Percentiles rank a stretch among this genome's conserved stretches.
These are phyloP conservation scores for Schizopygopsis malacanthus DNA, from an alignment of 2,797 vertebrate species.

Conservation along the genomic window DNA sequence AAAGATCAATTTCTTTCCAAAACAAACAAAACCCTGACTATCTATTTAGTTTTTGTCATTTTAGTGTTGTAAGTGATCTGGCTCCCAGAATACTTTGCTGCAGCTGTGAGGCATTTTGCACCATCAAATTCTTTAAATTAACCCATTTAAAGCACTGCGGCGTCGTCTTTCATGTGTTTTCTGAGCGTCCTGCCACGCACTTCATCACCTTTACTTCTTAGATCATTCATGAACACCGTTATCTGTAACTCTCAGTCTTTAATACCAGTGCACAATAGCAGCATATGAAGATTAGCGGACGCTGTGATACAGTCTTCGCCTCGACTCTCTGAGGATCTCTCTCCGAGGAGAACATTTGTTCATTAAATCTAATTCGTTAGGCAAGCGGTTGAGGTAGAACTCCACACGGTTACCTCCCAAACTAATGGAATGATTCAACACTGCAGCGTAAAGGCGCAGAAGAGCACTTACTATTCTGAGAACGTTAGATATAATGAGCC, in stretches of 20 bases:
- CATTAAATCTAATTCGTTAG: constrained; percentile 53
- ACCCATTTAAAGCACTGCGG: neutral
- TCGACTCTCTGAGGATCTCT: constrained; percentile 9
- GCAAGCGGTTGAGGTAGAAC: constrained; percentile 23
- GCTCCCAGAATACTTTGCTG: neutral
- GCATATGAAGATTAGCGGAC: constrained; percentile 2
- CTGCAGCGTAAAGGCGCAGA: constrained; percentile 16
- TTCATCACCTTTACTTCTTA: neutral
- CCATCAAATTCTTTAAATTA: no score
- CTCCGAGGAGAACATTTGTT: constrained; percentile 39
- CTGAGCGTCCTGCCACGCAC: neutral
- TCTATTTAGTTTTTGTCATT: neutral
- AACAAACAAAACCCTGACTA: neutral
- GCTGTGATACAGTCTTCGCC: neutral
- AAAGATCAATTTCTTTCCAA: neutral
- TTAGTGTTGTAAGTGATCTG: neutral
- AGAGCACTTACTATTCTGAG: constrained; percentile 47
- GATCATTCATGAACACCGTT: neutral
- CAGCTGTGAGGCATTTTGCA: neutral
- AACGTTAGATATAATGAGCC: constrained; percentile 51
- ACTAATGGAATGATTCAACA: constrained; percentile 48
- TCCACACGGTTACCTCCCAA: constrained; percentile 36
- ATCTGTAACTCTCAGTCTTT: neutral
- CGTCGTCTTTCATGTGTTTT: neutral
- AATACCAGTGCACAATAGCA: neutral